These are phyloP conservation scores for Dyspetes luteomarginatus DNA, from an alignment of 2,888 invertebrate species.

Conservation along the genomic window DNA sequence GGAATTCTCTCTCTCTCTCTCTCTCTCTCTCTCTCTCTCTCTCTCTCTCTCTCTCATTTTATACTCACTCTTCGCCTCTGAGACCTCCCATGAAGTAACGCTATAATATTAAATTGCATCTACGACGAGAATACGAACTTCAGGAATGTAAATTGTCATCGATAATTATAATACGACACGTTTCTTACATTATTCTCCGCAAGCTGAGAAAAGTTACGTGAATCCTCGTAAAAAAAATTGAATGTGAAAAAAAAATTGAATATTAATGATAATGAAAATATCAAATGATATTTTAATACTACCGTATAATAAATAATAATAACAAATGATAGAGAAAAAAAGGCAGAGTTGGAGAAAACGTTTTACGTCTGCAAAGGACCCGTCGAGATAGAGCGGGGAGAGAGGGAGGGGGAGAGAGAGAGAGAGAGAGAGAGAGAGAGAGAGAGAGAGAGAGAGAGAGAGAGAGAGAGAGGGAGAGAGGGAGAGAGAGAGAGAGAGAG, in stretches of 20 bases:
- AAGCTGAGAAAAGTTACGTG: neutral
- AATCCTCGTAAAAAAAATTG: neutral
- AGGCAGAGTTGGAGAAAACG: conserved; percentile 14
- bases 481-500: neutral
- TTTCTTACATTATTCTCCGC: conserved; percentile 15
- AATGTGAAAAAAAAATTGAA: neutral
- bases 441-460: conserved; percentile 40
- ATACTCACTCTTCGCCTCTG: no score
- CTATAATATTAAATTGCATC: neutral
- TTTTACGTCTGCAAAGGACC: no score
- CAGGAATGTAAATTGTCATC: conserved; percentile 14
- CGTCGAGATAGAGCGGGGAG: no score
- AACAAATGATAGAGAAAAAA: neutral
- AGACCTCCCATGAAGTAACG: no score
- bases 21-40: neutral
- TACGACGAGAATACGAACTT: conserved; percentile 1
- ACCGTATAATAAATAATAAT: conserved; percentile 10
- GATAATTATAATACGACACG: conserved; percentile 22
- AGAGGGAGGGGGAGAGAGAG: neutral
- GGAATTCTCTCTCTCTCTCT: conserved; percentile 13
- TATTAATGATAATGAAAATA: neutral
- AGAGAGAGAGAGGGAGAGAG: neutral
- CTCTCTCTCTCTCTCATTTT: neutral
- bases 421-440: conserved; percentile 10
- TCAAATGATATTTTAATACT: neutral